Evolutionary conservation across 2,113 vertebrate genomes (phyloP), one percentile per base, ranked within the genome.

Genomic region (Bothrops jararaca): DNA sequence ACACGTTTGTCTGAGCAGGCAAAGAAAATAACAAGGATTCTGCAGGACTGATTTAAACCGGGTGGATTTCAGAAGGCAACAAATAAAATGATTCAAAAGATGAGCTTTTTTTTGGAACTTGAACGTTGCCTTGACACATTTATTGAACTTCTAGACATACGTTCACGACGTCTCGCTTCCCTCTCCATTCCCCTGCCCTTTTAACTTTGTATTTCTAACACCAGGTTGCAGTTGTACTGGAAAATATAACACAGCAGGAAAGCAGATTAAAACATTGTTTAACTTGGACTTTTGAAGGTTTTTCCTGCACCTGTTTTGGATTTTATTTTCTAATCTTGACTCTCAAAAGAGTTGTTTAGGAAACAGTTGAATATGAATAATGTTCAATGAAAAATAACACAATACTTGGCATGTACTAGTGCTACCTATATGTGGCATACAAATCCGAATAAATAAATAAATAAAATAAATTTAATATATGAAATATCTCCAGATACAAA

Each of bases 21-120:
- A 57, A 58, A 86, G 80, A 48, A 91, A 91, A 60, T 91, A 85
- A 91, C 89, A 95, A 80, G 94, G 90, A 93, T 93, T 95, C 95
- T 89, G 88, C 90, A 95, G 2, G 60, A 1, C 0, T 0, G 0
- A 94, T 89, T 0, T 0, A 91, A 29, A 56, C 53, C 50, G 5
- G 13, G 15, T 92, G 87, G 90, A 92, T 90, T 95, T 94, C 90
- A 89, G 89, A 91, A 88, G 86, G 92, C 89, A 45, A 3, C 92
- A 92, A 87, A 93, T 85, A 93, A 39, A 88, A 26, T 42, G 5
- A n/a, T 88, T 92, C 57, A 88, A 9, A 52, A 15, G 85, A 52
- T 12, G 45, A 88, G 48, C 52, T 88, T 24, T 88, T 42, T 45
- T 92, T 53, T 53, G 45, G 45, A 64, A 52, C 86, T 53, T 42